Evolutionary conservation across 2,888 invertebrate genomes (phyloP).

Genomic region (Tenthredo amoena): DNA sequence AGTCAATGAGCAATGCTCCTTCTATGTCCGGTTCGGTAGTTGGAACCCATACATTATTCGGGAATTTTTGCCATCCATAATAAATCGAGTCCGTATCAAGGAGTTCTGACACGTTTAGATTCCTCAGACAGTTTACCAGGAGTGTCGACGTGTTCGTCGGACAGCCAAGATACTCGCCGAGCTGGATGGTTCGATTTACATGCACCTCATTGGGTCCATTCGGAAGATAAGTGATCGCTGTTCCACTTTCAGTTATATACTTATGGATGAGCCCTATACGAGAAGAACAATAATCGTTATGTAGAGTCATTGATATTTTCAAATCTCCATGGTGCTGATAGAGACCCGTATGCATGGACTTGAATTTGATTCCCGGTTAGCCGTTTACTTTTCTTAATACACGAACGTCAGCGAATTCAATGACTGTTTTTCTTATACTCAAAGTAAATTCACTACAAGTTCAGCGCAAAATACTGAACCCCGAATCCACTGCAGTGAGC

Average conservation of each 20-base stretch:
- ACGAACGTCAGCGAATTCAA: too few relatives aligned
- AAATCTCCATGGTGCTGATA: not conserved
- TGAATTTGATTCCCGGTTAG: too few relatives aligned
- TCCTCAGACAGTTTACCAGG: not conserved
- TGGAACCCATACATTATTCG: not conserved
- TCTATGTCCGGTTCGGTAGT: constrained; percentile 1
- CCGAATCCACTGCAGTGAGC: too few relatives aligned
- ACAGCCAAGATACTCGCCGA: not conserved
- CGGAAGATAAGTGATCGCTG: not conserved
- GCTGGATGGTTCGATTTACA: not conserved
- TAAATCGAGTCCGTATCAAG: not conserved
- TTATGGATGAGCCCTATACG: not conserved
- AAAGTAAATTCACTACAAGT: too few relatives aligned
- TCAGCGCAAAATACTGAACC: too few relatives aligned
- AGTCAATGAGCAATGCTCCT: not conserved
- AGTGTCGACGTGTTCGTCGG: constrained; percentile 11
- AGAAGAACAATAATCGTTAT: not conserved
- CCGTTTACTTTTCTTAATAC: too few relatives aligned
- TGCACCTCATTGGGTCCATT: not conserved
- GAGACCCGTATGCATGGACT: too few relatives aligned
- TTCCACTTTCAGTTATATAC: not conserved
- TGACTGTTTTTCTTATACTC: too few relatives aligned
- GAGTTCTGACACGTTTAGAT: not conserved
- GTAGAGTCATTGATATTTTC: too few relatives aligned
- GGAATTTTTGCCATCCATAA: not conserved